Evolutionary conservation across 2,888 invertebrate genomes (phyloP).

Genomic region (Euspilapteryx auroguttella): DNA sequence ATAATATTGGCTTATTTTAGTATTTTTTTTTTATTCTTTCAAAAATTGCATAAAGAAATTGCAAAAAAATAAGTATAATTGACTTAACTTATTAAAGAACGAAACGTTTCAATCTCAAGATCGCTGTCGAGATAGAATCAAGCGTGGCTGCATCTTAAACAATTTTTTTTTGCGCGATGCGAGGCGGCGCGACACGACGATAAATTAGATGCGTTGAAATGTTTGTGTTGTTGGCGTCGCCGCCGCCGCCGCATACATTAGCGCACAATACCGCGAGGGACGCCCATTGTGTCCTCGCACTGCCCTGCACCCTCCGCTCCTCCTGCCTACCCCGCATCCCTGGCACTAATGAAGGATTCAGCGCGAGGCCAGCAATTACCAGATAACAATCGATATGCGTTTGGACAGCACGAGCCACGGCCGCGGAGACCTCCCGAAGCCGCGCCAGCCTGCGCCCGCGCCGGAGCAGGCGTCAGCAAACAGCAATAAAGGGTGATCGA

Average conservation of each 20-base stretch:
- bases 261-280: constrained; percentile 30
- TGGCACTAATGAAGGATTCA: constrained; percentile 44
- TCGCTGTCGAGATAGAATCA: no score
- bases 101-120: no score
- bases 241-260: constrained; percentile 45
- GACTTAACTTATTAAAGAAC: no score
- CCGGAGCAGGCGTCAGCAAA: not conserved
- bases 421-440: constrained; percentile 1
- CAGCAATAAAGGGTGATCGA: not conserved
- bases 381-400: constrained; percentile 39
- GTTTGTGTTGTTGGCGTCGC: constrained; percentile 42
- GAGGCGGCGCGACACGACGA: no score
- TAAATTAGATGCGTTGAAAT: constrained; percentile 58
- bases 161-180: no score
- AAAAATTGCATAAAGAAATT: no score
- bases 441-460: not conserved
- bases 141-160: no score
- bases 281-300: constrained; percentile 38
- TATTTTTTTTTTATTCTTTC: no score
- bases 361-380: constrained; percentile 42
- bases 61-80: no score
- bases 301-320: constrained; percentile 7
- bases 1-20: no score
- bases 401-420: constrained; percentile 13
- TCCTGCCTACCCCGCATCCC: constrained; percentile 10